These are phyloP conservation scores for Luffia ferchaultella DNA, from an alignment of 2,888 invertebrate species.

Conservation along the genomic window DNA sequence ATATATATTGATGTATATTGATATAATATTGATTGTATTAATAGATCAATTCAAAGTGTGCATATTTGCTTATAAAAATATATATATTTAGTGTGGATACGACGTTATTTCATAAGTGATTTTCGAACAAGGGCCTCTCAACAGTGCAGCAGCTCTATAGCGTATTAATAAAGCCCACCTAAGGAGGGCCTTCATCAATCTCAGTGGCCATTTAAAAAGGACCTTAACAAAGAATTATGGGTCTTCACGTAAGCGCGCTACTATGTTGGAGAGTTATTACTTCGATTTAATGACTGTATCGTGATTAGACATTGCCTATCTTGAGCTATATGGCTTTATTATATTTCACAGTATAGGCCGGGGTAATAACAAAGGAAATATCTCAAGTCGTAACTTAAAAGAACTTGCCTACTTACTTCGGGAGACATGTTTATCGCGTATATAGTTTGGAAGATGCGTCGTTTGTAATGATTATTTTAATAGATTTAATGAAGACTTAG, in stretches of 20 bases:
- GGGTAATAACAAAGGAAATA: slow-evolving; percentile 9
- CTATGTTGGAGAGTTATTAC: slow-evolving; percentile 59
- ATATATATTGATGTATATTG: too few relatives aligned
- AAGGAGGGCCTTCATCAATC: slow-evolving; percentile 57
- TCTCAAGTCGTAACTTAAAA: too few relatives aligned
- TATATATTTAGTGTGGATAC: too few relatives aligned
- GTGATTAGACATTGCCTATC: slow-evolving; percentile 56
- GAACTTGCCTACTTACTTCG: too few relatives aligned
- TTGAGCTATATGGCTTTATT: slow-evolving; percentile 41
- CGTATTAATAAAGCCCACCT: slow-evolving; percentile 47
- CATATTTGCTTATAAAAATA: too few relatives aligned
- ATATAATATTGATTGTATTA: too few relatives aligned
- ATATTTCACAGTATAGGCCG: slow-evolving; percentile 23
- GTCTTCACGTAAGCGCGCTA: slow-evolving; percentile 48
- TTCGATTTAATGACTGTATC: slow-evolving; percentile 50
- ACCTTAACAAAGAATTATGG: slow-evolving; percentile 56
- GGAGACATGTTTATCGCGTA: too few relatives aligned
- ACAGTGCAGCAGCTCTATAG: not conserved
- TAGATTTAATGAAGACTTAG: too few relatives aligned
- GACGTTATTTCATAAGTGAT: too few relatives aligned
- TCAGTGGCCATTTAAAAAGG: slow-evolving; percentile 44
- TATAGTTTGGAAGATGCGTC: too few relatives aligned
- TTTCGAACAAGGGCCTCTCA: not conserved
- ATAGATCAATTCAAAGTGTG: too few relatives aligned
- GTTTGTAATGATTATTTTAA: too few relatives aligned